phyloP scores from a whole-genome alignment of 2,888 invertebrate genomes.

The Drosophila anomalata region DNA sequence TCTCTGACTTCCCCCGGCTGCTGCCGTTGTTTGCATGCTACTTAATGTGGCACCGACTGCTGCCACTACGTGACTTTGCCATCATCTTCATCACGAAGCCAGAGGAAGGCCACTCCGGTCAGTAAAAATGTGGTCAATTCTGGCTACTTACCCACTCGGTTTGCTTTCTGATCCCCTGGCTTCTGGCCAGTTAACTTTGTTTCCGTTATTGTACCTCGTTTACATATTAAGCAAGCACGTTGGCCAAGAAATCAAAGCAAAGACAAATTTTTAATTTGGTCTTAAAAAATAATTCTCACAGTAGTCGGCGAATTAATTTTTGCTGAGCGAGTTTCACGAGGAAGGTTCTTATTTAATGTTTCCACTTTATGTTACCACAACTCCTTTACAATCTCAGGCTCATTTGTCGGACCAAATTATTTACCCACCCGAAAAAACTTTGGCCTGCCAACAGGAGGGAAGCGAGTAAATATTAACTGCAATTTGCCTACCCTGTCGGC shows the following conservation, averaged over 20 bases:
- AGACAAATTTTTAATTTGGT: background rate
- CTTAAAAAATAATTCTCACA: background rate
- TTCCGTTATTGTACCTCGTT: conserved; percentile 29
- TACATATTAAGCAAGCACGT: conserved; percentile 48
- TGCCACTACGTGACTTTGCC: conserved; percentile 57
- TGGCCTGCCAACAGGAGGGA: conserved; percentile 1
- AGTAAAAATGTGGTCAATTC: conserved; percentile 39
- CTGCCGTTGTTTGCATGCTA: conserved; percentile 60
- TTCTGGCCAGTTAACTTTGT: conserved; percentile 9
- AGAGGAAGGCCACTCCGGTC: conserved; percentile 13
- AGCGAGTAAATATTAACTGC: conserved; percentile 33
- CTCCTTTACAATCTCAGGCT: conserved; percentile 13
- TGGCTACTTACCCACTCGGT: conserved; percentile 15
- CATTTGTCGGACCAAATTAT: conserved; percentile 28
- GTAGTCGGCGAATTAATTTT: background rate
- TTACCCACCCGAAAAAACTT: conserved; percentile 38
- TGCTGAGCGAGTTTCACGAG: background rate
- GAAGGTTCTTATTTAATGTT: background rate
- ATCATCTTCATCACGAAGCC: conserved; percentile 36
- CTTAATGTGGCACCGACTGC: conserved; percentile 52
- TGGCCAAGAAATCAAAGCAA: conserved; percentile 32
- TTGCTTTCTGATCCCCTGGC: conserved; percentile 23
- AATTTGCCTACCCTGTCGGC: conserved; percentile 17
- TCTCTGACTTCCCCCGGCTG: conserved; percentile 42
- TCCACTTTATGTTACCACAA: conserved; percentile 13